phyloP scores from a whole-genome alignment of 2,113 vertebrate species.

The Pangasianodon gigas region DNA sequence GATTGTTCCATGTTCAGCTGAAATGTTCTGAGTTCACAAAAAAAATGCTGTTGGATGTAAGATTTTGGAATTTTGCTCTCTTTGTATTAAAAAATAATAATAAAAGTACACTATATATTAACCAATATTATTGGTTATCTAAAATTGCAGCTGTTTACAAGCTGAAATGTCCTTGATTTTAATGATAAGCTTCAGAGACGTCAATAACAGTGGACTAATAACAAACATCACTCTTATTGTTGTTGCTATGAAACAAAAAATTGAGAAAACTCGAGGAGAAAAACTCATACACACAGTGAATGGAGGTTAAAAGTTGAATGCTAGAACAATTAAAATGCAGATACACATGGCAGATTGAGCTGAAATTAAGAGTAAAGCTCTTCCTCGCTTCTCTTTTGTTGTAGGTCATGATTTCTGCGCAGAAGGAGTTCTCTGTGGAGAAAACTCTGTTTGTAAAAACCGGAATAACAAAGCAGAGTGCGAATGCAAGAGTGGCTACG shows the following conservation, averaged over 20 bases:
- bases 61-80: too few species aligned
- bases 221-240: background rate
- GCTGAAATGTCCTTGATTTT: background rate
- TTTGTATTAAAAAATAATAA: too few species aligned
- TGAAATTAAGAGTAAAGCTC: background rate
- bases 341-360: background rate
- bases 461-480: conserved; percentile 90
- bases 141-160: too few species aligned
- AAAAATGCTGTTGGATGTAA: background rate
- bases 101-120: background rate
- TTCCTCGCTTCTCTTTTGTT: conserved; percentile 51
- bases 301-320: background rate
- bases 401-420: conserved; percentile 94
- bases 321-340: background rate
- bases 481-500: conserved; percentile 87
- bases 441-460: conserved; percentile 93
- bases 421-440: conserved; percentile 88
- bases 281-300: background rate
- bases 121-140: background rate
- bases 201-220: background rate
- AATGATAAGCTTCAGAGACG: background rate
- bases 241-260: background rate
- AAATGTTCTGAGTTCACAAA: background rate
- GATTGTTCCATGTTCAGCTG: background rate
- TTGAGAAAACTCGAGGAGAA: background rate